phyloP scores from a whole-genome alignment of 2,797 vertebrate species.

The Pangasius larnaudii region DNA sequence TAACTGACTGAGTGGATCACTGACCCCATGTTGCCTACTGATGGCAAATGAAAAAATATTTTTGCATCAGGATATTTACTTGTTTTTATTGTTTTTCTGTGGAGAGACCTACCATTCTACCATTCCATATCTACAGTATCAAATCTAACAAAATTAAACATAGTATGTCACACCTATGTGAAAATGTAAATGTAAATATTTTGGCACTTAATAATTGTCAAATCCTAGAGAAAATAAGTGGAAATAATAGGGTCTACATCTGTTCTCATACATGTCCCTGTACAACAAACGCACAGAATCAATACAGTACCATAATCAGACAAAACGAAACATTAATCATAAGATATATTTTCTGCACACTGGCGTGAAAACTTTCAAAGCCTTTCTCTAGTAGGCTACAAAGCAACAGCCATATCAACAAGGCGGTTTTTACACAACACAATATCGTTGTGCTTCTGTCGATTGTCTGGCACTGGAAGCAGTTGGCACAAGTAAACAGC shows the following conservation, averaged over 20 bases:
- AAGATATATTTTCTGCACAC: not conserved
- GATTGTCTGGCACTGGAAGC: conserved; percentile 50
- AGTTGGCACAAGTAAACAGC: conserved; percentile 52
- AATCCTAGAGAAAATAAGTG: not conserved
- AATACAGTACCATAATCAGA: not conserved
- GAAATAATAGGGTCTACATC: not conserved
- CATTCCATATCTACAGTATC: not conserved
- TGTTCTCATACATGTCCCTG: not conserved
- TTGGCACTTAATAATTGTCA: not conserved
- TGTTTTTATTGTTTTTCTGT: not conserved
- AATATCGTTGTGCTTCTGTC: conserved; percentile 56
- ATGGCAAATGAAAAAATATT: not conserved
- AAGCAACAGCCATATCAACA: not conserved
- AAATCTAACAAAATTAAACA: not conserved
- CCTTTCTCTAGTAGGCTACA: not conserved
- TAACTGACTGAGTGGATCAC: not conserved
- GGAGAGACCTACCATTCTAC: not conserved
- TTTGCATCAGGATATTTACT: not conserved
- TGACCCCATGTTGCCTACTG: not conserved
- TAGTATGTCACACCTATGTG: not conserved
- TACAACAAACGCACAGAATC: not conserved
- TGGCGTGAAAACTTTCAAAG: not conserved
- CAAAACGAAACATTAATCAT: not conserved
- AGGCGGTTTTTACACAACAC: conserved; percentile 26
- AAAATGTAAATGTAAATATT: not conserved